Evolutionary conservation across 1,140 invertebrate genomes (phyloP).

Genomic region (Scaptomyza pallida): DNA sequence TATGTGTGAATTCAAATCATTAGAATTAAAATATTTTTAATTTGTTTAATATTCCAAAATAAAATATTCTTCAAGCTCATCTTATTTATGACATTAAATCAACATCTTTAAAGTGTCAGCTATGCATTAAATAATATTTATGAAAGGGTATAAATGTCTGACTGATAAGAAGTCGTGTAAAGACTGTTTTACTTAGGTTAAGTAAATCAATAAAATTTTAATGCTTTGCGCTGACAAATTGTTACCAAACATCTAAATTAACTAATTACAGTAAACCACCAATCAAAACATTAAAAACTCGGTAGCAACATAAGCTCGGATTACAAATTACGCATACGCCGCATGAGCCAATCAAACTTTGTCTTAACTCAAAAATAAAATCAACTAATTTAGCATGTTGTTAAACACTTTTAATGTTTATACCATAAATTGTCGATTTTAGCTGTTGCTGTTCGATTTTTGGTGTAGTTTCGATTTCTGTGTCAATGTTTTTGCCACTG

Average conservation of each 20-base stretch:
- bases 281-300: too few species aligned
- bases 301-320: not conserved
- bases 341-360: slow-evolving; percentile 13
- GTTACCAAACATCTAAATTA: too few species aligned
- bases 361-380: not conserved
- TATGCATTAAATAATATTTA: not conserved
- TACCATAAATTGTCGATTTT: slow-evolving; percentile 33
- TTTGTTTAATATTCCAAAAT: too few species aligned
- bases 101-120: not conserved
- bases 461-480: slow-evolving; percentile 53
- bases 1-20: too few species aligned
- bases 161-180: not conserved
- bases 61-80: not conserved
- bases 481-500: slow-evolving; percentile 67
- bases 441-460: slow-evolving; percentile 3
- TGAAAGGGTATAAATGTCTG: not conserved
- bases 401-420: slow-evolving; percentile 31
- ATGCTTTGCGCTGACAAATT: too few species aligned
- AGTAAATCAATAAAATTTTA: not conserved
- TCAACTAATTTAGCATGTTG: slow-evolving; percentile 20
- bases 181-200: too few species aligned
- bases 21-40: too few species aligned
- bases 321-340: slow-evolving; percentile 43
- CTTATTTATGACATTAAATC: not conserved
- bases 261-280: too few species aligned